A percentile compares a stretch with the other conserved stretches of the same genome.
Conservation (phyloP, 2,113 vertebrate species). For the Halichoeres trimaculatus region DNA sequence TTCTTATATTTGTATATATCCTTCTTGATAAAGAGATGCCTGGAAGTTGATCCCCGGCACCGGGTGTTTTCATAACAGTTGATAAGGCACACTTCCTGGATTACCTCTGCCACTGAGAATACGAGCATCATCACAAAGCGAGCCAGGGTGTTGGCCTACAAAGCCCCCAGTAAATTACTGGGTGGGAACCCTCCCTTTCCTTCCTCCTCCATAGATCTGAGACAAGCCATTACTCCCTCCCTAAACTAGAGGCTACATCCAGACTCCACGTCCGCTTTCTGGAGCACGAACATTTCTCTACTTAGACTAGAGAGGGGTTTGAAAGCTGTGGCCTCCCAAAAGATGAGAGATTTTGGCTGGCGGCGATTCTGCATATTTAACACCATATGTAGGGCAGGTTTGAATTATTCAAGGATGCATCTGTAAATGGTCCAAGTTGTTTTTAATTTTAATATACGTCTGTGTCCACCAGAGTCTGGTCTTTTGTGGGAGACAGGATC, state of each 20-base stretch:
- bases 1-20: conserved; percentile 8
- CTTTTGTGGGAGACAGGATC: conserved; percentile 21
- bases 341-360: conserved; percentile 67
- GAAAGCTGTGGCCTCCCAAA: conserved; percentile 64
- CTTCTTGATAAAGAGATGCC: conserved; percentile 8
- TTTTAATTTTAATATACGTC: conserved; percentile 70
- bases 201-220: conserved; percentile 61
- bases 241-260: conserved; percentile 48
- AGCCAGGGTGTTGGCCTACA: conserved; percentile 64
- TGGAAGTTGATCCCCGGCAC: conserved; percentile 40
- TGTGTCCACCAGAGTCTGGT: conserved; percentile 39
- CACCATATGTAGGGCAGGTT: conserved; percentile 69
- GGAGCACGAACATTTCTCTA: conserved; percentile 51
- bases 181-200: conserved; percentile 45
- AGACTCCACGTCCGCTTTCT: conserved; percentile 33
- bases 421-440: conserved; percentile 73
- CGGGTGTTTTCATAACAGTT: conserved; percentile 37
- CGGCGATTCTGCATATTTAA: conserved; percentile 74
- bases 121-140: conserved; percentile 52
- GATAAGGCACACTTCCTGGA: conserved; percentile 48
- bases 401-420: conserved; percentile 76
- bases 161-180: conserved; percentile 74
- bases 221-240: conserved; percentile 44
- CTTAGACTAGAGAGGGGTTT: conserved; percentile 49
- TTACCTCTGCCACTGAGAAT: conserved; percentile 47